Conservation (phyloP, 1,140 invertebrate species). For the Zaprionus ornatus region DNA sequence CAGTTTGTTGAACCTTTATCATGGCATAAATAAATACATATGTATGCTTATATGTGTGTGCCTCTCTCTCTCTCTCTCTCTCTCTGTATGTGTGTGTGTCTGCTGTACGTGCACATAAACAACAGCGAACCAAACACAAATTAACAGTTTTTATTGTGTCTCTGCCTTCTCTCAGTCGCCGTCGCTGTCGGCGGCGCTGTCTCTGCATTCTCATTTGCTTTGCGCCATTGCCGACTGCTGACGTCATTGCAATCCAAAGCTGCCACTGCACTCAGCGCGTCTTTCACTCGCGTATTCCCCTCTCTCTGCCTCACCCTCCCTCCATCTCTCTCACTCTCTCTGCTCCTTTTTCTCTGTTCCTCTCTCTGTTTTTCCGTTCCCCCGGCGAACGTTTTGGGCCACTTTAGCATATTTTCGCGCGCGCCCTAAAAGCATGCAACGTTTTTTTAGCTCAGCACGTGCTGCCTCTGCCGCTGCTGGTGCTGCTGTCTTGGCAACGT, state of each 20-base stretch:
- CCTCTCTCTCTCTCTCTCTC: too few relatives aligned
- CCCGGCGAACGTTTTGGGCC: conserved; percentile 4
- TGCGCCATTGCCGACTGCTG: conserved; percentile 47
- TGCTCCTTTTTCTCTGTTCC: neutral
- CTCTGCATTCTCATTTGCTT: conserved; percentile 35
- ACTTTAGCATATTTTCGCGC: conserved; percentile 49
- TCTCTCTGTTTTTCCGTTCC: neutral
- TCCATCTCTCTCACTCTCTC: neutral
- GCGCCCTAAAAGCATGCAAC: conserved; percentile 67
- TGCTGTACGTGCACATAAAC: conserved; percentile 13
- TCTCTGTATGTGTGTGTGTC: neutral
- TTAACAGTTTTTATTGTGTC: conserved; percentile 61
- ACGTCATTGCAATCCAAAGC: conserved; percentile 56
- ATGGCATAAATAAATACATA: conserved; percentile 50
- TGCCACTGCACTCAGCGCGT: conserved; percentile 7
- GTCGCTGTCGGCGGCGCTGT: conserved; percentile 11
- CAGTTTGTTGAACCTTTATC: conserved; percentile 69
- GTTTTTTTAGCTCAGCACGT: conserved; percentile 51
- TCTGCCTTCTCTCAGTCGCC: conserved; percentile 1
- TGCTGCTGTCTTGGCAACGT: conserved; percentile 35
- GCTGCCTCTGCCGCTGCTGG: neutral
- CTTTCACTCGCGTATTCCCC: neutral
- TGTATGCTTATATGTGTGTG: neutral
- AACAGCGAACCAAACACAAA: conserved; percentile 51
- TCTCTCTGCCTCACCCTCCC: neutral